Evolutionary conservation across 1,140 invertebrate species (phyloP).

Genomic region (Scaptomyza pallida): DNA sequence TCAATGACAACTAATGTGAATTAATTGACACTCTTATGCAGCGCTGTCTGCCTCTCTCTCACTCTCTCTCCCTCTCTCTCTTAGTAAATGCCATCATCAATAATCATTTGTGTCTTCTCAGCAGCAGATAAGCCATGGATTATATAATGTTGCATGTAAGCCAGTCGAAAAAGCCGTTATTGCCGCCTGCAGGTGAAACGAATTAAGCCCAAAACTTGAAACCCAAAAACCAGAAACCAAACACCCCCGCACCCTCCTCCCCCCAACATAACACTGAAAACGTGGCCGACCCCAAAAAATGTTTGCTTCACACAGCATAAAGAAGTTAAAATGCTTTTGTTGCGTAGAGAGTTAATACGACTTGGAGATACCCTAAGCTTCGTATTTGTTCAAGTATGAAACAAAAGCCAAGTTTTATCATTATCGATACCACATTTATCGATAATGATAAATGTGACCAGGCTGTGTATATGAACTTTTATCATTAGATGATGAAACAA

Average conservation of each 20-base stretch:
- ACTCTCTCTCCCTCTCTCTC: not conserved
- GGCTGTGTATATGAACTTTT: too few relatives aligned
- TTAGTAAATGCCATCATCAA: constrained; percentile 26
- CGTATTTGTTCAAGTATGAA: too few relatives aligned
- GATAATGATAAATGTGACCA: too few relatives aligned
- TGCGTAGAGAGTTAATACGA: too few relatives aligned
- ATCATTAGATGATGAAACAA: too few relatives aligned
- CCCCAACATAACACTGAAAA: too few relatives aligned
- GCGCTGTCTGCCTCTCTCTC: not conserved
- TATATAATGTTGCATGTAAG: constrained; percentile 27
- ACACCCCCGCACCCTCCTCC: not conserved
- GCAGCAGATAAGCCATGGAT: constrained; percentile 31
- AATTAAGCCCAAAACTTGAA: constrained; percentile 33
- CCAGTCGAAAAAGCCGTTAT: constrained; percentile 26
- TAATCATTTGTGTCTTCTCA: constrained; percentile 35
- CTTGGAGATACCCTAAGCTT: too few relatives aligned
- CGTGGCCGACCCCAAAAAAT: too few relatives aligned
- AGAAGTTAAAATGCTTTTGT: too few relatives aligned
- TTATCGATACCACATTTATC: too few relatives aligned
- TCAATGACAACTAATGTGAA: constrained; percentile 6
- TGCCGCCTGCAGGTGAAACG: constrained; percentile 52
- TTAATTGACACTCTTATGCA: constrained; percentile 4
- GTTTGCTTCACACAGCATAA: too few relatives aligned
- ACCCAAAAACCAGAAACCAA: constrained; percentile 1
- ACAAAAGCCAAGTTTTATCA: too few relatives aligned